These are phyloP conservation scores for Sebastiscus albofasciatus DNA, from an alignment of 2,797 vertebrate genomes.

Conservation along the genomic window DNA sequence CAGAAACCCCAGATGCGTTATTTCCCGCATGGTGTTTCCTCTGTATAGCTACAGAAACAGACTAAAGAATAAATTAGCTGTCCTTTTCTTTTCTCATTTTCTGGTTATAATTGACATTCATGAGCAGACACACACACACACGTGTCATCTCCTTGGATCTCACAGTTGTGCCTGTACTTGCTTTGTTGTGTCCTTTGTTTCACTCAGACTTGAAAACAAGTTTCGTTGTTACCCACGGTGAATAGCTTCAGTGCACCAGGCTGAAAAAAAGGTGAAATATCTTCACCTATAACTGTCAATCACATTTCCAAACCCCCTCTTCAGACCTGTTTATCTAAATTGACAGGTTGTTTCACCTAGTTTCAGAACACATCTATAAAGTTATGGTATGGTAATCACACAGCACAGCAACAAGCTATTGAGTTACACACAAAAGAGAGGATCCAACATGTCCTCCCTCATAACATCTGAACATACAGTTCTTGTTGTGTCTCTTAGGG, in stretches of 20 bases:
- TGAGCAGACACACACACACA: background rate
- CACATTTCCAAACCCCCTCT: background rate
- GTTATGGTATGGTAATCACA: background rate
- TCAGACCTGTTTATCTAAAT: background rate
- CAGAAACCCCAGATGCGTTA: constrained; percentile 33
- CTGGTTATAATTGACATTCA: background rate
- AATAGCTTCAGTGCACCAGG: background rate
- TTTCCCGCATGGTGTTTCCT: constrained; percentile 56
- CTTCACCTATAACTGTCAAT: background rate
- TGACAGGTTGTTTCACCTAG: background rate
- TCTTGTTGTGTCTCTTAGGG: background rate
- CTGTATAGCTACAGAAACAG: background rate
- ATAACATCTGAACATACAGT: background rate
- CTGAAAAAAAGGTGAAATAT: background rate
- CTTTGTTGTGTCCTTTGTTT: constrained; percentile 45
- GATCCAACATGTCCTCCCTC: background rate
- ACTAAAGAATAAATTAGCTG: background rate
- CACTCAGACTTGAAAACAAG: background rate
- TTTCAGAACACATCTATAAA: background rate
- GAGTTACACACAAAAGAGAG: background rate
- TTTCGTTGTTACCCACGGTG: background rate
- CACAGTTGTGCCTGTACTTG: background rate
- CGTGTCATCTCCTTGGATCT: background rate
- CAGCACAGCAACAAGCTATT: background rate
- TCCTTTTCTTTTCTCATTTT: background rate